phyloP scores from a whole-genome alignment of 2,888 invertebrate genomes.

The Metellina segmentata region DNA sequence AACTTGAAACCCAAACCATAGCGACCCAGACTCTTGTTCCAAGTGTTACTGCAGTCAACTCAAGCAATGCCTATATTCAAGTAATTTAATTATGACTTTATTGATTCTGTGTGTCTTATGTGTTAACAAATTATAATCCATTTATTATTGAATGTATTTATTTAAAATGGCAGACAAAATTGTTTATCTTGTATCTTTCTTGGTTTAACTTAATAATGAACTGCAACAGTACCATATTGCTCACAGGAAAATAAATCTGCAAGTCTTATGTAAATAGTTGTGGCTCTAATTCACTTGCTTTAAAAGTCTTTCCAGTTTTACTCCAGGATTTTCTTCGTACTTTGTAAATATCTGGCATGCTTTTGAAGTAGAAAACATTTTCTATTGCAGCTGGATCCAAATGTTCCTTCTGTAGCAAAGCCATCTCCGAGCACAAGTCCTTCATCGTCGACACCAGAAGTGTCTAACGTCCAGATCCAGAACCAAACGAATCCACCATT shows the following conservation, averaged over 20 bases:
- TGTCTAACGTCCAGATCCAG: no score
- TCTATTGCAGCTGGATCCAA: neutral
- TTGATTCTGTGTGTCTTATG: neutral
- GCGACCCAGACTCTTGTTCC: conserved; percentile 88
- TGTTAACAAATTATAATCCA: neutral
- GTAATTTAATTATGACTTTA: neutral
- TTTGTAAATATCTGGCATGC: no score
- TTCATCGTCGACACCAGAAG: neutral
- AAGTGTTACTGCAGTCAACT: conserved; percentile 52
- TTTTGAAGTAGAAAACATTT: neutral
- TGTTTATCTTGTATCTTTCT: neutral
- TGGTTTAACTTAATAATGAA: neutral
- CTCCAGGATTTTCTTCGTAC: no score
- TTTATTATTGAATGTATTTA: neutral
- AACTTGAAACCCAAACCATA: conserved; percentile 82
- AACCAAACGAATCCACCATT: neutral
- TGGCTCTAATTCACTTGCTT: no score
- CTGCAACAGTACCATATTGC: neutral
- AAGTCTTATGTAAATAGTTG: no score
- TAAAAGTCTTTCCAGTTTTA: no score
- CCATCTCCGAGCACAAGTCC: neutral
- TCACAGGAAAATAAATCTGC: no score
- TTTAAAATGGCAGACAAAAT: neutral
- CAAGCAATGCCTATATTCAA: conserved; percentile 25
- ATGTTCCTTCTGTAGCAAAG: conserved; percentile 22